Conservation (phyloP, 2,888 invertebrate species). For the Melipona beecheii region DNA sequence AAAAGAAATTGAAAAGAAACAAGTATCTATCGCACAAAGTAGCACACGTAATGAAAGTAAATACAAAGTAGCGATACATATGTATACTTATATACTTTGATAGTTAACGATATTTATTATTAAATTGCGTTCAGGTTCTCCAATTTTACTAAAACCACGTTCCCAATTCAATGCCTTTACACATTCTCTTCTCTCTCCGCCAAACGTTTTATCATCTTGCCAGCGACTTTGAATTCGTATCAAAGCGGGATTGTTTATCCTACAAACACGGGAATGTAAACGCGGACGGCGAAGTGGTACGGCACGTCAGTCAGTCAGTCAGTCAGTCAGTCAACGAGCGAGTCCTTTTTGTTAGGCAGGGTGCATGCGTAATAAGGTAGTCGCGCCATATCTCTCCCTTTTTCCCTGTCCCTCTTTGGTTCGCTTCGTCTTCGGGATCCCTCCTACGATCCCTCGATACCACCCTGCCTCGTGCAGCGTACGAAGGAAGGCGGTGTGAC, state of each 20-base stretch:
- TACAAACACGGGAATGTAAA: constrained; percentile 67
- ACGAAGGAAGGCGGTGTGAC: constrained; percentile 52
- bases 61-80: too few species aligned
- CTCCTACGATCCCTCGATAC: constrained; percentile 65
- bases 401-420: constrained; percentile 32
- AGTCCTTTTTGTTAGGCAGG: constrained; percentile 65
- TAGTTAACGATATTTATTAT: too few species aligned
- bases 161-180: neutral
- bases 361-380: constrained; percentile 81
- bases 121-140: too few species aligned
- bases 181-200: neutral
- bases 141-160: too few species aligned
- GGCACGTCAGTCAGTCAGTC: constrained; percentile 47
- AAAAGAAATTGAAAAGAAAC: too few species aligned
- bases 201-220: neutral
- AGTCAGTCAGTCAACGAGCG: constrained; percentile 67
- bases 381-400: constrained; percentile 72
- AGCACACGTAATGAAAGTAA: too few species aligned
- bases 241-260: neutral
- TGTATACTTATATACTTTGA: too few species aligned
- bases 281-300: neutral
- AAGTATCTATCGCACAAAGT: too few species aligned
- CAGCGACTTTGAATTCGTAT: neutral
- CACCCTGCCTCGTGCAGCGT: constrained; percentile 54
- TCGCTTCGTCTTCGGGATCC: constrained; percentile 52